These are phyloP conservation scores for Serilophus lunatus DNA, from an alignment of 2,113 vertebrate genomes.

Conservation along the genomic window DNA sequence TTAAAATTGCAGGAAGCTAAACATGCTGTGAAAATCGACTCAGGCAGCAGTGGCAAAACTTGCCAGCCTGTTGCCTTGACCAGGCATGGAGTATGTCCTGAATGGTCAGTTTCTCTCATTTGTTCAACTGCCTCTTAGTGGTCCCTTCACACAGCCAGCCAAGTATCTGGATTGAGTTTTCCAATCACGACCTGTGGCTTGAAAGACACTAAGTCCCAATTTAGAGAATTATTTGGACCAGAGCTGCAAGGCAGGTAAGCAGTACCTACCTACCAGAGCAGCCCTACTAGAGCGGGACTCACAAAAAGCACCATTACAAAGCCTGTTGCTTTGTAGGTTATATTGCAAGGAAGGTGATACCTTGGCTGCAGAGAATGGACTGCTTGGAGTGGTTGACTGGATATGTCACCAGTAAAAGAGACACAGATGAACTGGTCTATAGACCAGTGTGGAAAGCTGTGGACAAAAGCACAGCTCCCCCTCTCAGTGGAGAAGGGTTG, in stretches of 20 bases:
- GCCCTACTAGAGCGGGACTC: neutral
- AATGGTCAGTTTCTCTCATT: neutral
- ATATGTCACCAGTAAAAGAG: neutral
- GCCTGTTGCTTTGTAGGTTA: neutral
- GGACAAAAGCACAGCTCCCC: neutral
- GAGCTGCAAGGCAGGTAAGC: neutral
- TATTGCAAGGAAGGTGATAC: neutral
- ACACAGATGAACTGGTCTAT: neutral
- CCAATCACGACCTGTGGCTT: neutral
- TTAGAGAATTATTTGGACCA: neutral
- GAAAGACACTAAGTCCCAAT: neutral
- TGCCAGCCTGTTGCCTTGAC: neutral
- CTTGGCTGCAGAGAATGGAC: fast-evolving
- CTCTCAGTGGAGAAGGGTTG: neutral
- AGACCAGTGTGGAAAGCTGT: neutral
- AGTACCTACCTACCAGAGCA: neutral
- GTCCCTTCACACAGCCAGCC: neutral
- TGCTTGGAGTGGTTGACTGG: neutral
- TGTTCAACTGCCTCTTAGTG: neutral
- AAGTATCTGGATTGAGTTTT: neutral
- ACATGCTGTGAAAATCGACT: neutral
- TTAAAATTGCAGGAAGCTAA: neutral
- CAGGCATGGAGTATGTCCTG: neutral
- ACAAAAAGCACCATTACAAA: neutral
- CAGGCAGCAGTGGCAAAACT: neutral